Base-by-base conservation (phyloP, 1,140 invertebrate genomes). In the Camponotus vicinus region DNA sequence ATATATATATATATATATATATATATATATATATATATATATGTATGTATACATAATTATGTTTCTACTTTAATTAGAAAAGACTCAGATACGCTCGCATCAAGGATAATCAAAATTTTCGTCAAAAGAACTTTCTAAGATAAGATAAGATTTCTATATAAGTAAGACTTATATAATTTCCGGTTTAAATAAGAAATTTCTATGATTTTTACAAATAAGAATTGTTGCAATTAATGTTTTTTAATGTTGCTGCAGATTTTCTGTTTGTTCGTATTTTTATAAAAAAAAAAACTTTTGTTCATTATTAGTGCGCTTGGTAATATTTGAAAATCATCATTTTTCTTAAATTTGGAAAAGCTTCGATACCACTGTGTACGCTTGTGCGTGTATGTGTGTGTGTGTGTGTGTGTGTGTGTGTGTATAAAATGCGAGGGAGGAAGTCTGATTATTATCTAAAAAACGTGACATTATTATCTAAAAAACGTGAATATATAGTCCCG, bases 371-470 rank as follows among this genome's bases (percentile, higher is more conserved):
- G 37, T 37, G 27, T 82, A 45, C 18, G 45, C 45, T 27, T 13
- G 49, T 42, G 49, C 37, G 64, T 15, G 42, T 34, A 13, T 15
- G 21, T 59, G 66, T 82, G 34, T 18, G 64, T 70, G 78, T 73
- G 37, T 59, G 27, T 27, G 40, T 34, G n/a, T 15, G 21, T 59
- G 66, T 82, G 34, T 18, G 64, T 70, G 78, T 73, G 37, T 59
- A 55, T 40, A 75, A 42, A 21, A 21, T 57, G 55, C 49, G 67
- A 75, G 32, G 61, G 42, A 9, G n/a, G 61, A 75, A 83, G 79
- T 83, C 79, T 83, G 79, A 83, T 64, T 83, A 83, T 42, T 61
- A 73, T 9, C 27, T 82, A 82, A 32, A 73, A 34, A 73, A 82
- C 13, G 69, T 63, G 69, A 83, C 27, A 83, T 64, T 83, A 83